These are phyloP conservation scores for Potorous gilbertii DNA, from an alignment of 2,797 vertebrate species.

Conservation along the genomic window DNA sequence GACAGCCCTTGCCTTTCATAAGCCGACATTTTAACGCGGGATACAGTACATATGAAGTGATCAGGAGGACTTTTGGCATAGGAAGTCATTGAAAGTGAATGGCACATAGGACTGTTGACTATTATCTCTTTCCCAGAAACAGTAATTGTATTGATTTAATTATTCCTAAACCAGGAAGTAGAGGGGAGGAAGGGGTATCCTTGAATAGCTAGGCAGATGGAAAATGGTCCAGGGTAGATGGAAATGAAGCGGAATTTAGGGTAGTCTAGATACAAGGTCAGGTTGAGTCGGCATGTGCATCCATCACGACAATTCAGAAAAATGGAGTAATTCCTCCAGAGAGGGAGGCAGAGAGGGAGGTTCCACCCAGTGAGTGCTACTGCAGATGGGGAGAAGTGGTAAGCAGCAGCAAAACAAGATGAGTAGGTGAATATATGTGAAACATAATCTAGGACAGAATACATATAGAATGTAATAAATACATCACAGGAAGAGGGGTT, in stretches of 20 bases:
- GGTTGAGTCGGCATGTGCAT: neutral
- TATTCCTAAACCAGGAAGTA: neutral
- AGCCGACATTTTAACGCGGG: neutral
- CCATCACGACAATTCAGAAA: neutral
- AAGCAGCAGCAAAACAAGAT: neutral
- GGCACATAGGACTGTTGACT: neutral
- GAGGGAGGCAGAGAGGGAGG: neutral
- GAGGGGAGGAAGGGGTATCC: neutral
- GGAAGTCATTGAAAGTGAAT: neutral
- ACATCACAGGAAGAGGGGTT: neutral
- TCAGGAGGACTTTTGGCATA: neutral
- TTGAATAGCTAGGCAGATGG: neutral
- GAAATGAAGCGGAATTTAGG: neutral
- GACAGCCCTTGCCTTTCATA: neutral
- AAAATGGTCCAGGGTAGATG: neutral
- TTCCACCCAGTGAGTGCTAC: neutral
- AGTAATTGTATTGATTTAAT: neutral
- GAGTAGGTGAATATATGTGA: neutral
- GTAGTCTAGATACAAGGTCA: neutral
- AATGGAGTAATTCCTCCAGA: neutral
- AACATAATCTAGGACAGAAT: neutral
- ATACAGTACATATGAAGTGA: neutral
- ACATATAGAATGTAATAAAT: neutral
- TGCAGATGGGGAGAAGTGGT: neutral
- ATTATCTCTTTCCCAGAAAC: neutral